Conservation (phyloP, 2,888 invertebrate genomes). For the Villa cingulata region DNA sequence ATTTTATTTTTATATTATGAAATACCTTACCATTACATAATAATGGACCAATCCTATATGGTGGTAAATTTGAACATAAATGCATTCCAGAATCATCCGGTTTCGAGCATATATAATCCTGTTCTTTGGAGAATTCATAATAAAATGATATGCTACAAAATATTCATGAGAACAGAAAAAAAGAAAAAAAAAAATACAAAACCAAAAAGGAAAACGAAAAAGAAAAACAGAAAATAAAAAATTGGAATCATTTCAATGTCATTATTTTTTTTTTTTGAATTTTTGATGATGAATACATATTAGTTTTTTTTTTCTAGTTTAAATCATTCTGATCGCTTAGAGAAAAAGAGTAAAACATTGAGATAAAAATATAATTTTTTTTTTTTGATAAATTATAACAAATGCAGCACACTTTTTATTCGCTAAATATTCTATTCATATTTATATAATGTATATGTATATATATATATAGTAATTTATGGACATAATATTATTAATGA, state of each 20-base stretch:
- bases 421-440: too few relatives aligned
- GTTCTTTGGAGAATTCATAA: conserved; percentile 76
- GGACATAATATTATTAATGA: too few relatives aligned
- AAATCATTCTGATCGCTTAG: neutral
- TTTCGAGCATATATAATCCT: conserved; percentile 95
- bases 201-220: neutral
- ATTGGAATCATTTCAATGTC: too few relatives aligned
- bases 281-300: neutral
- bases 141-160: conserved; percentile 55
- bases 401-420: neutral
- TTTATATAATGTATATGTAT: too few relatives aligned
- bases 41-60: conserved; percentile 55
- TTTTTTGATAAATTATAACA: neutral
- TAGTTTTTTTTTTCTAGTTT: neutral
- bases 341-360: too few relatives aligned
- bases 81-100: conserved; percentile 94
- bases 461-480: too few relatives aligned
- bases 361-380: too few relatives aligned
- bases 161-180: neutral
- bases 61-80: conserved; percentile 69
- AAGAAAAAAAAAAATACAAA: neutral
- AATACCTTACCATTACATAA: conserved; percentile 56
- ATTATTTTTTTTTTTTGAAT: too few relatives aligned
- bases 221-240: neutral
- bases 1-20: too few relatives aligned